Conservation (phyloP, 1,140 invertebrate genomes). For the Microplitis mediator region DNA sequence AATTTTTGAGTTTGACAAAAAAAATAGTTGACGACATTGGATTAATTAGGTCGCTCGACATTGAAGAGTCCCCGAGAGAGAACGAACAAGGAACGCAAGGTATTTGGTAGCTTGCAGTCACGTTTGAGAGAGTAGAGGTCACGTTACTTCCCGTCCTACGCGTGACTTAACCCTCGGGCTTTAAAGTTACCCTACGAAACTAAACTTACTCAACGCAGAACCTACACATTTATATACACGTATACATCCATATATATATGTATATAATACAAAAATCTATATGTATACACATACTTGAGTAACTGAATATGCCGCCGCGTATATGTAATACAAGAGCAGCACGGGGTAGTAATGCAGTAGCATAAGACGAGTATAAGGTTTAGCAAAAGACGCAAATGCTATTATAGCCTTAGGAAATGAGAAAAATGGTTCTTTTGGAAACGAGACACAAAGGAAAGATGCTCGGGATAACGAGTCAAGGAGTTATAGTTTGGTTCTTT, state of each 20-base stretch:
- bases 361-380: background rate
- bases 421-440: slow-evolving; percentile 15
- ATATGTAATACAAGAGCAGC: no score
- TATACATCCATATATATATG: background rate
- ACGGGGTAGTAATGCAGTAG: background rate
- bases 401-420: background rate
- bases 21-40: slow-evolving; percentile 44
- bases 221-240: background rate
- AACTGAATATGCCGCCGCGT: no score
- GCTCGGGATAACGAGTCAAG: background rate
- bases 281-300: background rate
- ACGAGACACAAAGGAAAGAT: slow-evolving; percentile 13
- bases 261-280: background rate
- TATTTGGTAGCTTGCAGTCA: slow-evolving; percentile 48
- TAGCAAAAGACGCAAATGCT: background rate
- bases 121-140: background rate
- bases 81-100: slow-evolving; percentile 53
- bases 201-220: slow-evolving; percentile 20
- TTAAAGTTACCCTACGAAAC: slow-evolving; percentile 18
- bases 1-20: background rate
- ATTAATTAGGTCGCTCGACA: slow-evolving; percentile 57
- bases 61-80: slow-evolving; percentile 24
- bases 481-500: background rate
- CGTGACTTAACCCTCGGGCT: slow-evolving; percentile 25
- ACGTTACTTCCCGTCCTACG: slow-evolving; percentile 16